These are phyloP conservation scores for Strigops habroptila DNA, from an alignment of 2,113 vertebrate genomes.

Conservation along the genomic window DNA sequence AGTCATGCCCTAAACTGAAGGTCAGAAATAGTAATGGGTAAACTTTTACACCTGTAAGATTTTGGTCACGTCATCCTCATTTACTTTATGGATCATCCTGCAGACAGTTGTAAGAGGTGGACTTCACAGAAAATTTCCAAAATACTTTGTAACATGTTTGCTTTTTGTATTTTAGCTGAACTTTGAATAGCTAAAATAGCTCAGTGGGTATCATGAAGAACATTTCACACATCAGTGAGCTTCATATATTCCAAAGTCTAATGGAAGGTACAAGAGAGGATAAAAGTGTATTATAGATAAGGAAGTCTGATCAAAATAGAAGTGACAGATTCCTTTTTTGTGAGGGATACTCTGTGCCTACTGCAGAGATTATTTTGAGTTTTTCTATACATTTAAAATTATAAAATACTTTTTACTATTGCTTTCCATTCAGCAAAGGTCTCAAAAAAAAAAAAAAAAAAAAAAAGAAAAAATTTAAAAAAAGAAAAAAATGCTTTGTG, in stretches of 20 bases:
- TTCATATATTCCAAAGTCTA: neutral
- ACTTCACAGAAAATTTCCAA: neutral
- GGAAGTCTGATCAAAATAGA: neutral
- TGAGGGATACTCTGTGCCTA: neutral
- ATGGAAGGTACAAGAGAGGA: neutral
- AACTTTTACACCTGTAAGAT: neutral
- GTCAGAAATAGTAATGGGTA: neutral
- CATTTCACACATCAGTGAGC: neutral
- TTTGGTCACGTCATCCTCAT: neutral
- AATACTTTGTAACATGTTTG: neutral
- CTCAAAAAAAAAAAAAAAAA: neutral
- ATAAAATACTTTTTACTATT: neutral
- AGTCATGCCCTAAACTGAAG: neutral
- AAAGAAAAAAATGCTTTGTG: neutral
- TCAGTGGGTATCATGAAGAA: neutral
- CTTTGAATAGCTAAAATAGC: neutral
- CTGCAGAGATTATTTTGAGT: neutral
- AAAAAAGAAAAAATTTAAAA: too few relatives aligned
- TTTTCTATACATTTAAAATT: neutral
- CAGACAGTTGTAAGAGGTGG: neutral
- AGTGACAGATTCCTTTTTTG: neutral
- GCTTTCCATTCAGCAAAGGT: neutral
- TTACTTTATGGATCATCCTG: neutral
- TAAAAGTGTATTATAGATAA: neutral
- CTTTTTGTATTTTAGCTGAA: neutral